Percentiles rank a stretch among this genome's conserved stretches.
phyloP scores from a whole-genome alignment of 2,113 vertebrate genomes.

The Silurus meridionalis region DNA sequence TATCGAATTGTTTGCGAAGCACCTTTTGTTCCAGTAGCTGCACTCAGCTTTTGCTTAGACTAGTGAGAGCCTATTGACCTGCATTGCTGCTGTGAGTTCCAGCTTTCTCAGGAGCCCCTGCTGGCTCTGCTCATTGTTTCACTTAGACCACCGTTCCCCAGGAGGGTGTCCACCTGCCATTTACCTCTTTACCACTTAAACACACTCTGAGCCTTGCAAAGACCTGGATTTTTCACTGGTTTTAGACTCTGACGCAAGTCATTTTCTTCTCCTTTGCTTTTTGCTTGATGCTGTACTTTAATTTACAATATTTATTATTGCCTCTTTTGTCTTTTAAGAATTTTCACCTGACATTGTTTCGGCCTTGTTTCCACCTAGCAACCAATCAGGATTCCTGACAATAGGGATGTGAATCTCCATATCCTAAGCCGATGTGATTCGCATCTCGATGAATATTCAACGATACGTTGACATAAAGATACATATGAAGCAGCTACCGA shows the following conservation, averaged over 20 bases:
- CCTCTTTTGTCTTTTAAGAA: background rate
- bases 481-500: too few species aligned
- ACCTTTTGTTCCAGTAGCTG: slow-evolving; percentile 7
- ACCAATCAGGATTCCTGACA: background rate
- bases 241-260: background rate
- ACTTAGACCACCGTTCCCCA: slow-evolving; percentile 49
- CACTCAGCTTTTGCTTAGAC: background rate
- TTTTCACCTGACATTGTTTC: background rate
- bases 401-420: too few species aligned
- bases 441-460: too few species aligned
- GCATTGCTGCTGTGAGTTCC: background rate
- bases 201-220: background rate
- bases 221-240: background rate
- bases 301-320: background rate
- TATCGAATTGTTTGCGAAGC: slow-evolving; percentile 1
- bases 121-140: slow-evolving; percentile 33
- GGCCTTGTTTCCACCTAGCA: background rate
- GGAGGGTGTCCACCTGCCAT: slow-evolving; percentile 42
- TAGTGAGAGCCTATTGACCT: slow-evolving; percentile 40
- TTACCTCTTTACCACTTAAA: background rate
- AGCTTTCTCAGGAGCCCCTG: background rate
- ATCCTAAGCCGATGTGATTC: too few species aligned
- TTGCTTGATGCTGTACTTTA: background rate
- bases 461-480: too few species aligned
- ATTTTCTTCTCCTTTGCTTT: background rate